Conservation (phyloP, 30 jellyfish, hydroid and myxozoan species). For the Aurelia aurita region DNA sequence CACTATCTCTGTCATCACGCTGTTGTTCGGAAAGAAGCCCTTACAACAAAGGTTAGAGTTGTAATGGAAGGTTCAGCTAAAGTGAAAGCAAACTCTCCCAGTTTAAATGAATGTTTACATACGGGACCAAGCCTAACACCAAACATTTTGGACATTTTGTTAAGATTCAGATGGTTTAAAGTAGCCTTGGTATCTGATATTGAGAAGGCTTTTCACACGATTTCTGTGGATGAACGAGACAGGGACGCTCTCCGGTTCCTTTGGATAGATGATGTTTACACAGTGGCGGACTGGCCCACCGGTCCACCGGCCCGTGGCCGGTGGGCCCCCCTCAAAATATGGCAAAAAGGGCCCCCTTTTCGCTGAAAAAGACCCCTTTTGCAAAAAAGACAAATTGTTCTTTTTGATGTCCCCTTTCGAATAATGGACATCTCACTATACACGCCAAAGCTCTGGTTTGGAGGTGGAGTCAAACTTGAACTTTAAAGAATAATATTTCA, state of each 20-base stretch:
- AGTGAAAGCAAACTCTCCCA: slow-evolving; percentile 20
- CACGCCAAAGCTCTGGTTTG: too few relatives aligned
- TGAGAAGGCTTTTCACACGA: slow-evolving; percentile 25
- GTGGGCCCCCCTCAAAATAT: too few relatives aligned
- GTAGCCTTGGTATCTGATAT: slow-evolving; percentile 26
- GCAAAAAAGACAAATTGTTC: too few relatives aligned
- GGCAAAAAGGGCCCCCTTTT: too few relatives aligned
- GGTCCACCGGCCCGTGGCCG: too few relatives aligned
- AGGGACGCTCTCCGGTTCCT: slow-evolving; percentile 18
- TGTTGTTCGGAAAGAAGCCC: slow-evolving; percentile 31
- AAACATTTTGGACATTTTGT: slow-evolving; percentile 29
- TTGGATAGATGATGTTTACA: too few relatives aligned
- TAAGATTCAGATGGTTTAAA: slow-evolving; percentile 27
- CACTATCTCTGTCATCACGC: slow-evolving; percentile 41
- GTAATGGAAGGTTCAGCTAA: slow-evolving; percentile 37
- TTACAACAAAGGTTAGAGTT: slow-evolving; percentile 27
- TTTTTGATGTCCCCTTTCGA: too few relatives aligned
- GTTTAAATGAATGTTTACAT: slow-evolving; percentile 31
- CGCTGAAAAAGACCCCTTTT: too few relatives aligned
- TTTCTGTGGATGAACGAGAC: slow-evolving; percentile 28
- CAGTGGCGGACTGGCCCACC: too few relatives aligned
- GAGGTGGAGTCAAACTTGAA: too few relatives aligned
- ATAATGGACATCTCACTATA: too few relatives aligned
- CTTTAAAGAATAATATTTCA: too few relatives aligned
- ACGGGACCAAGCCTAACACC: slow-evolving; percentile 34